Evolutionary conservation across 2,888 invertebrate species (phyloP).

Genomic region (Ormyrus pomaceus): DNA sequence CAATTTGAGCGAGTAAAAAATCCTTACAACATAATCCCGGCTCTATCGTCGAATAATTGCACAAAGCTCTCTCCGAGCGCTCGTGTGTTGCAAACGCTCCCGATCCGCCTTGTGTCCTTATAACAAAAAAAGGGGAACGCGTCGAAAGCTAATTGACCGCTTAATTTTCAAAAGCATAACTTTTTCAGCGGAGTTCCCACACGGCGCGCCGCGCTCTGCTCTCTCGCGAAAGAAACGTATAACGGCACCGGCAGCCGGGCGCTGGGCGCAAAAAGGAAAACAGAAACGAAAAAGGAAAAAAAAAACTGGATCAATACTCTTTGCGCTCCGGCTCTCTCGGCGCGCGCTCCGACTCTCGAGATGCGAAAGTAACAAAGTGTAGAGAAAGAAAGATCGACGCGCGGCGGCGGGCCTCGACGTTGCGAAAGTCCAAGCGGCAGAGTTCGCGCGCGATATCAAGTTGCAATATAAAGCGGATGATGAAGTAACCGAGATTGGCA

Average conservation of each 20-base stretch:
- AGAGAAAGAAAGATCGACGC: conserved; percentile 16
- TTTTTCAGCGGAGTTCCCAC: conserved; percentile 40
- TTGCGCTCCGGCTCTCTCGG: no score
- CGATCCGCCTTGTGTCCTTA: no score
- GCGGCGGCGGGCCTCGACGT: neutral
- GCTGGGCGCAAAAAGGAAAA: neutral
- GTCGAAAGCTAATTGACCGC: conserved; percentile 19
- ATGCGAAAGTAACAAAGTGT: conserved; percentile 24
- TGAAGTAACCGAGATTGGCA: conserved; percentile 39
- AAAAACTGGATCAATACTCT: conserved; percentile 47
- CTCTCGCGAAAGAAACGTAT: conserved; percentile 5
- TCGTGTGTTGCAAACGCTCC: no score
- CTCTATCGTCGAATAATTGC: neutral
- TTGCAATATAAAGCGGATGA: conserved; percentile 44
- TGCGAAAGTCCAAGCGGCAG: conserved; percentile 12
- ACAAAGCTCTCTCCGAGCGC: neutral
- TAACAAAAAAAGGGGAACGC: neutral
- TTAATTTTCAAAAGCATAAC: conserved; percentile 34
- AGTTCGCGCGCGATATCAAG: conserved; percentile 20
- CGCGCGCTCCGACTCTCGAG: neutral
- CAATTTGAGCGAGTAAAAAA: conserved; percentile 13
- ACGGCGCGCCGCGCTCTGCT: neutral
- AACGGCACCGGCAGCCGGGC: conserved; percentile 10
- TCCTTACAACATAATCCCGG: neutral
- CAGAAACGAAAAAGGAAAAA: neutral